Conservation (phyloP, 2,113 vertebrate species). For the Neogobius melanostomus region DNA sequence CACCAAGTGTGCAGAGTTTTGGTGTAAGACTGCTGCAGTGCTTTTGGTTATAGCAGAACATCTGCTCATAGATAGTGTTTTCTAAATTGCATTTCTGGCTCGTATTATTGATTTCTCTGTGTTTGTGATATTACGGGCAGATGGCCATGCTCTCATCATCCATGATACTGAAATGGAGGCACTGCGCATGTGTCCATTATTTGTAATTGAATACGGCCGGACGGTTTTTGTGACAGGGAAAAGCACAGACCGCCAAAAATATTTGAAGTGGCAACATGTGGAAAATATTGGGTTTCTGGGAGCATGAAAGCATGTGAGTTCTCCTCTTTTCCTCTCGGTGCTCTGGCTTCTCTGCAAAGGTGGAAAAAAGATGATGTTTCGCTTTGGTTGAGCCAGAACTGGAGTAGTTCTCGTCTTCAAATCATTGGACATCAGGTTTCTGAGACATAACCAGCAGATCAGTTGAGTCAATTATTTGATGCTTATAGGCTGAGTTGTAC, state of each 20-base stretch:
- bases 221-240: not conserved
- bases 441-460: too few species aligned
- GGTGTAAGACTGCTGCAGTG: constrained; percentile 3
- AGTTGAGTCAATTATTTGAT: too few species aligned
- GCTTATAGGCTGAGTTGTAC: too few species aligned
- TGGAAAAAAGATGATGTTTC: not conserved
- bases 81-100: constrained; percentile 46
- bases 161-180: constrained; percentile 20
- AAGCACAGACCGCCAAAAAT: not conserved
- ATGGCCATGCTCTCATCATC: constrained; percentile 28
- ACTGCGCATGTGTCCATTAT: constrained; percentile 12
- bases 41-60: constrained; percentile 20
- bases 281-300: not conserved
- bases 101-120: constrained; percentile 48
- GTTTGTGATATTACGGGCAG: constrained; percentile 46
- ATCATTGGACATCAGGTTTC: too few species aligned
- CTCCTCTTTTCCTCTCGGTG: not conserved
- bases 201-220: constrained; percentile 25
- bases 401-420: not conserved
- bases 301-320: not conserved
- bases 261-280: not conserved
- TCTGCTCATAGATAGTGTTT: constrained; percentile 26
- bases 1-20: not conserved
- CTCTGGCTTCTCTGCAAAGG: not conserved
- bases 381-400: not conserved